Conservation (phyloP, 2,888 invertebrate species). For the Macropis europaea region DNA sequence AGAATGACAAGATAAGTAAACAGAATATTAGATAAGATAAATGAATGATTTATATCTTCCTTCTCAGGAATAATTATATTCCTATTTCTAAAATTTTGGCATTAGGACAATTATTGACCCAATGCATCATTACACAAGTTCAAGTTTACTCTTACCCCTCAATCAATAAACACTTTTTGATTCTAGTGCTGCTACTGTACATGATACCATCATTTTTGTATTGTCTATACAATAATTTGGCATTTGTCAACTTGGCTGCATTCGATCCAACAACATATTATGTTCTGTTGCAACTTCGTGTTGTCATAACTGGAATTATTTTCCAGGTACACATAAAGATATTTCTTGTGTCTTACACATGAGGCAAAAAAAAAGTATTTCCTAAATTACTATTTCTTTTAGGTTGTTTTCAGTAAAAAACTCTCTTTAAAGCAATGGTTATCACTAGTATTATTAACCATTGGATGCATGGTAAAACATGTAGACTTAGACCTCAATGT, state of each 20-base stretch:
- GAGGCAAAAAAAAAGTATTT: background rate
- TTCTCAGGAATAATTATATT: no score
- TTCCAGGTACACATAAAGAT: slow-evolving; percentile 87
- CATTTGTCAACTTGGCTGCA: slow-evolving; percentile 92
- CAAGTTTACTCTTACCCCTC: no score
- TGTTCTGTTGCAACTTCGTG: slow-evolving; percentile 92
- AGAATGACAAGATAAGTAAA: background rate
- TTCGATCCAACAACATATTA: slow-evolving; percentile 98
- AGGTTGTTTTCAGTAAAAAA: slow-evolving; percentile 93
- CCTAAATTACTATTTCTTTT: slow-evolving; percentile 70
- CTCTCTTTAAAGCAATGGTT: slow-evolving; percentile 92
- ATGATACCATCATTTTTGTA: slow-evolving; percentile 95
- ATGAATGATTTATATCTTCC: background rate
- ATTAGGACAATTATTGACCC: no score
- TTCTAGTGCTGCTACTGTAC: slow-evolving; percentile 89
- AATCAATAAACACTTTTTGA: slow-evolving; percentile 51
- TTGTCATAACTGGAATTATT: slow-evolving; percentile 94
- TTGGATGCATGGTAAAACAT: slow-evolving; percentile 96
- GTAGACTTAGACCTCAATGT: slow-evolving; percentile 83
- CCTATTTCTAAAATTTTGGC: no score
- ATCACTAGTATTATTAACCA: slow-evolving; percentile 91
- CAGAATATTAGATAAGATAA: slow-evolving; percentile 1
- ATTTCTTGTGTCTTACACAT: background rate
- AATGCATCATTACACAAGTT: no score
- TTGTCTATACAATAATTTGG: slow-evolving; percentile 96